These are phyloP conservation scores for Drosophila borealis DNA, from an alignment of 2,888 invertebrate species.

Conservation along the genomic window DNA sequence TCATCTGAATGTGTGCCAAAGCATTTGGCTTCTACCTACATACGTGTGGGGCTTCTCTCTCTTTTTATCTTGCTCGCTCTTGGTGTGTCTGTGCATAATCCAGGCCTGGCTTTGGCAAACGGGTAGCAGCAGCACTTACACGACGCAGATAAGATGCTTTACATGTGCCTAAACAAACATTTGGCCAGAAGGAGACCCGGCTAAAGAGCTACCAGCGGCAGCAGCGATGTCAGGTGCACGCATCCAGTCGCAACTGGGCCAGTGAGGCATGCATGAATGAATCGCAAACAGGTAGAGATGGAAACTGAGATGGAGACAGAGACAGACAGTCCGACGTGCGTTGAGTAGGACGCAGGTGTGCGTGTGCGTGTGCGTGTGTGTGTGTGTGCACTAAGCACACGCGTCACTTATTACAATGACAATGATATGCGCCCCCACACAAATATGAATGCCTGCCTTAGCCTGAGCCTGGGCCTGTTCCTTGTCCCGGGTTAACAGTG, in stretches of 20 bases:
- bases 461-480: not conserved
- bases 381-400: conserved; percentile 60
- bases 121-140: conserved; percentile 54
- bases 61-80: not conserved
- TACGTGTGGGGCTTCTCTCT: conserved; percentile 7
- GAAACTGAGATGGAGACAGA: conserved; percentile 13
- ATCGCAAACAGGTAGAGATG: conserved; percentile 56
- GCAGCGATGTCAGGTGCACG: conserved; percentile 59
- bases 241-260: conserved; percentile 56
- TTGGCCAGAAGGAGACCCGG: conserved; percentile 12
- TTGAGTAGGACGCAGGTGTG: conserved; percentile 32
- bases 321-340: conserved; percentile 14
- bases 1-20: conserved; percentile 35
- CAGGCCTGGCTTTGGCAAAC: conserved; percentile 32
- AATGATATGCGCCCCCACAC: conserved; percentile 66
- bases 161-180: conserved; percentile 79
- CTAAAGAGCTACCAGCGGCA: conserved; percentile 8
- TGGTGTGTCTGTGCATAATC: conserved; percentile 53
- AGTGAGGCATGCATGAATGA: conserved; percentile 73
- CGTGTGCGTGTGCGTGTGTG: conserved; percentile 2
- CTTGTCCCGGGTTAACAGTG: conserved; percentile 49
- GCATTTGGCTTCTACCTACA: conserved; percentile 8
- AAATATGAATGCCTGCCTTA: conserved; percentile 40
- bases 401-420: conserved; percentile 78
- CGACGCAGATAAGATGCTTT: conserved; percentile 74